phyloP scores from a whole-genome alignment of 2,113 vertebrate species.

The Xiphias gladius region DNA sequence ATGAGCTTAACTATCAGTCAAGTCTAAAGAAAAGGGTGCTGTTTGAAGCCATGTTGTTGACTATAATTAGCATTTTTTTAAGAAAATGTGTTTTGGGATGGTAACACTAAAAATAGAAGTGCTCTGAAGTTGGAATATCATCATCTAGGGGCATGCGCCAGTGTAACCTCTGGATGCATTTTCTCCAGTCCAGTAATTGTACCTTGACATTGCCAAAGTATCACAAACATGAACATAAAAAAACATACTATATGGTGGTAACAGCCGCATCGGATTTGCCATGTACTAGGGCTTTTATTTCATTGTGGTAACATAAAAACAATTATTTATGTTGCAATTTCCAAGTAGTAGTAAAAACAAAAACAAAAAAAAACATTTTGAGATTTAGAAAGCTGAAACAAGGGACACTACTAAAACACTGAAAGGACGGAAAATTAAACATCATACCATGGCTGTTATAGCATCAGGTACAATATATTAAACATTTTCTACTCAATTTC shows the following conservation, averaged over 20 bases:
- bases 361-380: not conserved
- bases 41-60: not conserved
- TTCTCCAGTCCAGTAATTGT: not conserved
- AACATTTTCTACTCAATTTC: not conserved
- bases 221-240: not conserved
- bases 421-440: not conserved
- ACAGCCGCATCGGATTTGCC: not conserved
- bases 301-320: not conserved
- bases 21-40: not conserved
- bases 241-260: not conserved
- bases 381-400: not conserved
- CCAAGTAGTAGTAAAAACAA: not conserved
- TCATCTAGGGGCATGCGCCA: not conserved
- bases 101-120: not conserved
- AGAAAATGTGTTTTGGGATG: not conserved
- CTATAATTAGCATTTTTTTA: not conserved
- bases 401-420: not conserved
- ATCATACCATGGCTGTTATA: not conserved
- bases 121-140: not conserved
- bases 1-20: not conserved
- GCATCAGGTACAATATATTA: not conserved
- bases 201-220: conserved; percentile 1
- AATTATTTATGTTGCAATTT: not conserved
- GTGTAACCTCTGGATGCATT: conserved; percentile 8
- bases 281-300: not conserved